Conservation (phyloP, 2,888 invertebrate genomes). For the Cataglyphis livida region DNA sequence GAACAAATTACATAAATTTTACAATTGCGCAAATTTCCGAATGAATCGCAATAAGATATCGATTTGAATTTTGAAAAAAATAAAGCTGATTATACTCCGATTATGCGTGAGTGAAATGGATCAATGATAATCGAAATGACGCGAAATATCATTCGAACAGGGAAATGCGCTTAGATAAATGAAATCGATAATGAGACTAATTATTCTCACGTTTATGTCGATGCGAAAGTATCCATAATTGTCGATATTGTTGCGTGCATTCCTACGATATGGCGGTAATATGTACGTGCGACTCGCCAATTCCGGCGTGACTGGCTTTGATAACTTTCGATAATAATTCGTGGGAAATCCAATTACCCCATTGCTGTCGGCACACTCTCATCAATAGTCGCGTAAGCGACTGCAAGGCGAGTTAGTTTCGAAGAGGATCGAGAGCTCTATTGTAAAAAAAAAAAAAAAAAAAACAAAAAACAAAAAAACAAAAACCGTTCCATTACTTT, state of each 20-base stretch:
- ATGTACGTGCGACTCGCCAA: conserved; percentile 24
- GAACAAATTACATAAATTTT: not conserved
- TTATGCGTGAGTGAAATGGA: conserved; percentile 14
- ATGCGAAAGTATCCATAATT: conserved; percentile 51
- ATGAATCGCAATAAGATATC: not conserved
- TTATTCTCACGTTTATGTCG: conserved; percentile 57
- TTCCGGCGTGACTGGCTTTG: conserved; percentile 52
- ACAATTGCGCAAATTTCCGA: not conserved
- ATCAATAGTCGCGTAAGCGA: not conserved
- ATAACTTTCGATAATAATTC: conserved; percentile 56
- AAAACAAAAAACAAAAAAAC: not conserved
- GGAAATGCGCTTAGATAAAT: conserved; percentile 24
- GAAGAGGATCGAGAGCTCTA: not conserved
- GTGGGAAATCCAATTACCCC: conserved; percentile 65
- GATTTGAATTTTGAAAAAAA: not conserved
- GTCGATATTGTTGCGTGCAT: conserved; percentile 49
- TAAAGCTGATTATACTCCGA: not conserved
- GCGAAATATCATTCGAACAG: not conserved
- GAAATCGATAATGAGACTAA: conserved; percentile 56
- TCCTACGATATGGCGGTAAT: conserved; percentile 43
- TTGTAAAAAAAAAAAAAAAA: not conserved
- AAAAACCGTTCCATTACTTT: not conserved
- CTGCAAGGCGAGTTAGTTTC: not conserved
- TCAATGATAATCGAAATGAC: conserved; percentile 38
- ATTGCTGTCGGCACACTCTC: not conserved